Base-by-base conservation (phyloP, 2,888 invertebrate species). In the Apamea sordens region DNA sequence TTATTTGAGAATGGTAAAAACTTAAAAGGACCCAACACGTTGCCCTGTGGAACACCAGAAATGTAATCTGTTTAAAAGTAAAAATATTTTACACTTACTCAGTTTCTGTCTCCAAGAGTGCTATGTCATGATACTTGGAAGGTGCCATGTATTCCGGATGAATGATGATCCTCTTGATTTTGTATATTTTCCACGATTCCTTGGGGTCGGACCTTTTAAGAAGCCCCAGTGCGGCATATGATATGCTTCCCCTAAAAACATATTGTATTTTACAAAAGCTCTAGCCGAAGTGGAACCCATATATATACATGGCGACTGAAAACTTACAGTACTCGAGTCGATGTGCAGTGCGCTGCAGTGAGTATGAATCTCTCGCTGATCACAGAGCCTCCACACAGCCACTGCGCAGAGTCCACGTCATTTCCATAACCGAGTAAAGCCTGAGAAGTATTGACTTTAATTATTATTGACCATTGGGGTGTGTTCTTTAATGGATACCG, bases 301-400 rank as follows among this genome's bases (percentile, higher is more conserved):
- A n/a, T n/a, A n/a, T n/a, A 32, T 36, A 36, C 36, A 47, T 36
- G 59, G 15, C 32, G 36, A 21, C 53, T 56, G n/a, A 41, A 32
- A 59, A 89, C 93, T 90, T 67, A 93, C 94, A 80, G 47, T 1
- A 87, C 72, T 28, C 88, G 83, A 47, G 85, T 87, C 0, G 77
- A 88, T 0, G 90, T 89, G 82, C 95, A 95, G 77, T 95, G 94
- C 0, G 91, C 94, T 0, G 94, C 94, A 0, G 94, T 94, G 53
- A 95, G 86, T 0, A 95, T 90, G 83, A 90, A 94, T 11, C 87
- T 79, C 47, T 94, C 94, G 70, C 94, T 94, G 72, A 94, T 89
- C 11, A 94, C 73, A 0, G 92, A 79, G 0, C 94, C 94, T 0
- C 93, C 94, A 74, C 94, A 94, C 0, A 89, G 84, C 93, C 93